Evolutionary conservation across 1,140 invertebrate genomes (phyloP), one percentile per base, ranked within the genome.

Genomic region (Drosophila funebris): DNA sequence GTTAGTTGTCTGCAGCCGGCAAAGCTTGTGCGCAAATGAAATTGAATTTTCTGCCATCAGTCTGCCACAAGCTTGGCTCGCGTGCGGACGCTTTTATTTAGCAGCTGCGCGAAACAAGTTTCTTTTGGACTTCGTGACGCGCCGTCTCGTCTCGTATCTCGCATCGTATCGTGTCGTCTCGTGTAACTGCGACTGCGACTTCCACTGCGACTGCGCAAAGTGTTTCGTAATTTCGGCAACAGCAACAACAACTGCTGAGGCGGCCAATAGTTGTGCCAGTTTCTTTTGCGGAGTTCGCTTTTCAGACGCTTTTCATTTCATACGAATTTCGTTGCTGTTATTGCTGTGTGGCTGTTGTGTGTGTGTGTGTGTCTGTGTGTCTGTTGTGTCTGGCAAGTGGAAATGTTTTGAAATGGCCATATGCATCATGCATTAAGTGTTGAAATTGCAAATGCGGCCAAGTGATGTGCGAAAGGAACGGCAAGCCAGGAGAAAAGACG

Each of bases 21-120:
- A 46, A 52, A 70, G 67, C 58, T 73, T 43, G 54, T 56, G 72
- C 66, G 52, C 71, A 63, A 67, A 69, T 73, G 73, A 83, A 78
- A 81, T 70, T 76, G 62, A 73, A 75, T 72, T 80, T 78, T 64
- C 72, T 78, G 83, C 50, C 69, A 77, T 91, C 79, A 91, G 90
- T 91, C 90, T 90, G 82, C 79, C 74, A 71, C 68, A 78, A 88
- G 89, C 82, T 76, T 76, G 81, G 73, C 78, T 90, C 64, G 72
- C 58, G 82, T 75, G 76, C 82, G 82, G 90, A 90, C 76, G 85
- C 79, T 66, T 62, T 52, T 60, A 67, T 62, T 77, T 48, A 39
- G 41, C 43, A 44, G 39, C 41, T 24, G 50, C 18, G 46, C 60
- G 61, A 68, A 83, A 85, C 80, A 56, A 58, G 81, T 84, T 84